Conservation (phyloP, 2,888 invertebrate genomes). For the Phalangium opilio region DNA sequence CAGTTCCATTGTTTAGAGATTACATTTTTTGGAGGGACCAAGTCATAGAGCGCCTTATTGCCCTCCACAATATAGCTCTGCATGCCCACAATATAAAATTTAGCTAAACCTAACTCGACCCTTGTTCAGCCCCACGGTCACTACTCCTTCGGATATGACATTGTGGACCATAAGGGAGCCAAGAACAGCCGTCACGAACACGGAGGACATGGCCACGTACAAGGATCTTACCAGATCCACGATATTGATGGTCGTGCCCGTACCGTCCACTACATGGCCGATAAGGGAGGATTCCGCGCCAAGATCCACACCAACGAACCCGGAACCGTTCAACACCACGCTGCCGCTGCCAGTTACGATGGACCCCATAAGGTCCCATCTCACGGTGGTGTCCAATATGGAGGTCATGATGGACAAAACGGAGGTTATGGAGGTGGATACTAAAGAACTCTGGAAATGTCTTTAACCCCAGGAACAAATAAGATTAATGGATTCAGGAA, state of each 20-base stretch:
- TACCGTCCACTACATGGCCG: constrained; percentile 5
- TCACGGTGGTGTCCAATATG: background rate
- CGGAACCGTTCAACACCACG: constrained; percentile 1
- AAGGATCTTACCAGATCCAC: constrained; percentile 1
- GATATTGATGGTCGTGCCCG: constrained; percentile 5
- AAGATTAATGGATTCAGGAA: too few relatives aligned
- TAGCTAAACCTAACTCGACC: background rate
- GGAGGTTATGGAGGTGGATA: too few relatives aligned
- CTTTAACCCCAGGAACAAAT: too few relatives aligned
- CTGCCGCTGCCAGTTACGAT: background rate
- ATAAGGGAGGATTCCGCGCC: constrained; percentile 2
- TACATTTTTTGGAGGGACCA: too few relatives aligned
- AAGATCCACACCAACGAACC: constrained; percentile 5
- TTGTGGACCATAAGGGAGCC: constrained; percentile 2
- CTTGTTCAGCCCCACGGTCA: constrained; percentile 6
- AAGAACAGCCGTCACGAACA: constrained; percentile 8
- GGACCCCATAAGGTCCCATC: constrained; percentile 1
- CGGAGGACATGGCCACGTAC: constrained; percentile 2
- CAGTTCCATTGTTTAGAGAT: too few relatives aligned
- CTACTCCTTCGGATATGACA: constrained; percentile 7
- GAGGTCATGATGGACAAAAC: background rate
- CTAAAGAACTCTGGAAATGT: too few relatives aligned
- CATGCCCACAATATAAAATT: too few relatives aligned
- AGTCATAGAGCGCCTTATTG: too few relatives aligned
- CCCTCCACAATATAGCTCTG: too few relatives aligned